A percentile compares a stretch with the other conserved stretches of the same genome.
Conservation (phyloP, 2,888 invertebrate genomes). For the Leucoma salicis region DNA sequence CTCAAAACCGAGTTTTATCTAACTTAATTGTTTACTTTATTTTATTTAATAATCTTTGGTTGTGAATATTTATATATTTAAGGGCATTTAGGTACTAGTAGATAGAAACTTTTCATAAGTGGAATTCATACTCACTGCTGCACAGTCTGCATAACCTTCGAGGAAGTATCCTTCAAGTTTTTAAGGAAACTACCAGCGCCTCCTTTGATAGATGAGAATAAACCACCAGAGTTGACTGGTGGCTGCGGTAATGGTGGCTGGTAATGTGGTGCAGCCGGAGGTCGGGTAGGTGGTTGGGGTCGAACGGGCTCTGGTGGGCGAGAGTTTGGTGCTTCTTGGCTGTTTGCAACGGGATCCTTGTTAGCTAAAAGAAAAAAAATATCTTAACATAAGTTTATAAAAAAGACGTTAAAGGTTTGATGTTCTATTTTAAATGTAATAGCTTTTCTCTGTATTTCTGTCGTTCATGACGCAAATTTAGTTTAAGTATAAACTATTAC, state of each 20-base stretch:
- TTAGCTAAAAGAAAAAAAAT: constrained; percentile 46
- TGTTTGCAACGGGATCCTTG: constrained; percentile 52
- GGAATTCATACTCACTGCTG: constrained; percentile 94
- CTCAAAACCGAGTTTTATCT: too few species aligned
- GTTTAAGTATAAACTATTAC: too few species aligned
- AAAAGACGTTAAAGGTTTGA: neutral
- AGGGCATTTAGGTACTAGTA: too few species aligned
- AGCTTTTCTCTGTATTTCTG: too few species aligned
- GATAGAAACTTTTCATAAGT: too few species aligned
- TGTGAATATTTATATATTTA: too few species aligned
- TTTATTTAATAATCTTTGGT: too few species aligned
- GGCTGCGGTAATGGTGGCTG: constrained; percentile 48
- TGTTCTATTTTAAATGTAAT: neutral
- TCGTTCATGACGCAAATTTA: too few species aligned
- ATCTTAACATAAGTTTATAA: neutral
- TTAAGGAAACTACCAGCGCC: constrained; percentile 96
- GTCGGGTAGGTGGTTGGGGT: constrained; percentile 54
- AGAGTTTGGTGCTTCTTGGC: constrained; percentile 50
- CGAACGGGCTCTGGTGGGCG: constrained; percentile 64
- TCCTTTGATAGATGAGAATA: constrained; percentile 93
- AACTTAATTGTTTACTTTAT: too few species aligned
- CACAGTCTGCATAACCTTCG: constrained; percentile 98
- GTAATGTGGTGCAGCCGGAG: constrained; percentile 58
- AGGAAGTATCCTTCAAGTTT: constrained; percentile 97
- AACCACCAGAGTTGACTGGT: constrained; percentile 76